These are phyloP conservation scores for Gryllus bimaculatus DNA, from an alignment of 1,140 invertebrate genomes.

Conservation along the genomic window DNA sequence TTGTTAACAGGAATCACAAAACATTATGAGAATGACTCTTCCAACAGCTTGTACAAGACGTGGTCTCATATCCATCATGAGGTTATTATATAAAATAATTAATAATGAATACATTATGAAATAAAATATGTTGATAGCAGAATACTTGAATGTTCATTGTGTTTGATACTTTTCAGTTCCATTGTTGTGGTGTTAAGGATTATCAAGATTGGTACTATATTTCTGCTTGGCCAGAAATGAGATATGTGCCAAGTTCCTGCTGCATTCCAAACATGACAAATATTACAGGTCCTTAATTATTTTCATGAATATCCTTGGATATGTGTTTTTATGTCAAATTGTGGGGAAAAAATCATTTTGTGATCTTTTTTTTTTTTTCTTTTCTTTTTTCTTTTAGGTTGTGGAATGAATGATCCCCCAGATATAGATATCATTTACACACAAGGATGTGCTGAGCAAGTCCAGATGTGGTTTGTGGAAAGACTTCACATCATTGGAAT, in stretches of 20 bases:
- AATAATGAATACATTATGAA: too few species aligned
- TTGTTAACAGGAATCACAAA: conserved; percentile 55
- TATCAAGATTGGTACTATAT: conserved; percentile 78
- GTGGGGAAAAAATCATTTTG: neutral
- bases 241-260: conserved; percentile 70
- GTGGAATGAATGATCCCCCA: conserved; percentile 42
- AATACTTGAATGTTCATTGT: too few species aligned
- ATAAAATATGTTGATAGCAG: too few species aligned
- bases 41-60: conserved; percentile 47
- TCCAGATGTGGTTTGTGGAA: conserved; percentile 57
- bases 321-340: neutral
- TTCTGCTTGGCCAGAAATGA: conserved; percentile 61
- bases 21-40: conserved; percentile 53
- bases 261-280: conserved; percentile 48
- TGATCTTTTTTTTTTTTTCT: conserved; percentile 20
- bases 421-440: conserved; percentile 45
- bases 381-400: conserved; percentile 29
- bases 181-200: conserved; percentile 75
- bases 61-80: conserved; percentile 66
- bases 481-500: conserved; percentile 59
- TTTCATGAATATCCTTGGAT: neutral
- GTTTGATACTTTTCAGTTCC: conserved; percentile 47
- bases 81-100: conserved; percentile 36
- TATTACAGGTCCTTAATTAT: conserved; percentile 28
- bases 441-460: conserved; percentile 55